Evolutionary conservation across 1,140 invertebrate species (phyloP).

Genomic region (Sycophila sp.): DNA sequence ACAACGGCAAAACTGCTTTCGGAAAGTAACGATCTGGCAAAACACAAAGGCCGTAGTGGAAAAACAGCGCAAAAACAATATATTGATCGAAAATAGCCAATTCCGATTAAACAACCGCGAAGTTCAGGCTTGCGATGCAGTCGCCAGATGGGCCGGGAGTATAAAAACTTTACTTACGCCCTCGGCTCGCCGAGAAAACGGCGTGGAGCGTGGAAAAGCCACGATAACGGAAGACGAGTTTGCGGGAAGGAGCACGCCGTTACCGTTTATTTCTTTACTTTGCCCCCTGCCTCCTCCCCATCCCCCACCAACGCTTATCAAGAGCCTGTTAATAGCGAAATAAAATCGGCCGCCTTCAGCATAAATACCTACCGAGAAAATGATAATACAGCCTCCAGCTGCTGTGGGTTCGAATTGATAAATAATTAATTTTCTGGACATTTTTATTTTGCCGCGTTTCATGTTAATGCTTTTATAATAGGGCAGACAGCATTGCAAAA

Average conservation of each 20-base stretch:
- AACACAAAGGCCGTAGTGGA: no score
- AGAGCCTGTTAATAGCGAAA: conserved; percentile 47
- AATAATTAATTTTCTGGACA: background rate
- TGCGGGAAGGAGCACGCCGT: background rate
- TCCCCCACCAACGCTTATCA: no score
- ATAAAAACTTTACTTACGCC: conserved; percentile 11
- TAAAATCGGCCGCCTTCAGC: conserved; percentile 45
- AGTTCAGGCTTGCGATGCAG: background rate
- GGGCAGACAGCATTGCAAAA: no score
- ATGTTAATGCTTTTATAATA: no score
- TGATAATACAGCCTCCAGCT: conserved; percentile 1
- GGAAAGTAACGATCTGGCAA: no score
- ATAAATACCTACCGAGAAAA: background rate
- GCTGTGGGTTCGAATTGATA: background rate
- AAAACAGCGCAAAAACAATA: no score
- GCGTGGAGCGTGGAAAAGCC: background rate
- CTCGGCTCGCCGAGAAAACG: background rate
- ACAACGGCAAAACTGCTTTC: no score
- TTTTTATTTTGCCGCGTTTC: no score
- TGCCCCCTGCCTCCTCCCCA: no score
- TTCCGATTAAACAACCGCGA: conserved; percentile 11
- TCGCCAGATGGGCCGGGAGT: conserved; percentile 3
- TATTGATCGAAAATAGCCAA: background rate
- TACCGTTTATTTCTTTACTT: background rate
- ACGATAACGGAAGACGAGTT: background rate